phyloP scores from a whole-genome alignment of 2,888 invertebrate species.

The Pogonocherus hispidulus region DNA sequence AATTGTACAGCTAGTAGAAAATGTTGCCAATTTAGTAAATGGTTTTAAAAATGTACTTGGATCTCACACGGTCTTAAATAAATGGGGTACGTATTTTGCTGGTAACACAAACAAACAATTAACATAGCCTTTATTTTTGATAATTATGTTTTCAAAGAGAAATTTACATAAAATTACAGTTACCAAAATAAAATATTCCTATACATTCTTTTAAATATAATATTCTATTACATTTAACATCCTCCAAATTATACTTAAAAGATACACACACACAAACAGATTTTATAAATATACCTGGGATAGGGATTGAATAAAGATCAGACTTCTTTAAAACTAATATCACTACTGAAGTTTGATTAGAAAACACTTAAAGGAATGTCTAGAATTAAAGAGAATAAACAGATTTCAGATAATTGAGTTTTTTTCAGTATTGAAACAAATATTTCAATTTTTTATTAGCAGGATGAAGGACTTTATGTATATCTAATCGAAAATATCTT shows the following conservation, averaged over 20 bases:
- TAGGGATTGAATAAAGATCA: constrained; percentile 43
- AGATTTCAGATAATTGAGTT: not conserved
- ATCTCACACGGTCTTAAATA: too few relatives aligned
- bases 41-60: too few relatives aligned
- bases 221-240: constrained; percentile 33
- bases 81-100: too few relatives aligned
- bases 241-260: constrained; percentile 36
- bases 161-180: constrained; percentile 56
- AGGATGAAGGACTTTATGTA: constrained; percentile 11
- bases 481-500: too few relatives aligned
- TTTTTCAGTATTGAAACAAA: constrained; percentile 5
- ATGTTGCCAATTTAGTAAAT: too few relatives aligned
- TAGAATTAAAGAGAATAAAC: constrained; percentile 21
- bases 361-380: constrained; percentile 31
- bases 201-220: constrained; percentile 30
- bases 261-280: constrained; percentile 32
- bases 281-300: constrained; percentile 16
- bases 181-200: constrained; percentile 58
- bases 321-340: constrained; percentile 48
- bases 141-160: constrained; percentile 46
- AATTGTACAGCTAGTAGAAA: too few relatives aligned
- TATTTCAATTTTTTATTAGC: not conserved
- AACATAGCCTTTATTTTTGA: constrained; percentile 53
- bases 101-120: too few relatives aligned
- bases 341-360: constrained; percentile 47